A percentile compares a stretch with the other conserved stretches of the same genome.
Conservation (phyloP, 2,113 vertebrate species). For the Prunella fulvescens region DNA sequence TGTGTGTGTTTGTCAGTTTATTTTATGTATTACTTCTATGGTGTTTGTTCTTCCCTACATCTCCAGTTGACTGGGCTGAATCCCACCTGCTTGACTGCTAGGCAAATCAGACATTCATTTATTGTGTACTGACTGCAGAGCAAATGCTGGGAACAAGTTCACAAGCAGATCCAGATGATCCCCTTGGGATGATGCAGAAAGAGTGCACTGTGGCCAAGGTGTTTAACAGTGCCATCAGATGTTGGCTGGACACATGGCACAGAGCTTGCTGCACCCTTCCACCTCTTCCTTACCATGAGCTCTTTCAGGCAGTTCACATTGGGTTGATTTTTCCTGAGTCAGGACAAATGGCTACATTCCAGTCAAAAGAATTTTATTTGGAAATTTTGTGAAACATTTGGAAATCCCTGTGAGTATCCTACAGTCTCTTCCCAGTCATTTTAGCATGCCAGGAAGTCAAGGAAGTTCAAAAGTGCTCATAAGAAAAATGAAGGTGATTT, state of each 20-base stretch:
- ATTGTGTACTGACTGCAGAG: background rate
- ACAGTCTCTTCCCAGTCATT: background rate
- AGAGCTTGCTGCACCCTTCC: background rate
- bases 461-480: background rate
- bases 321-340: background rate
- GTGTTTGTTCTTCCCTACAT: background rate
- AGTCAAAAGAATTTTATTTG: background rate
- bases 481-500: background rate
- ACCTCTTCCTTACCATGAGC: background rate
- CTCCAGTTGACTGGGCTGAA: background rate
- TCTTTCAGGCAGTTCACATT: background rate
- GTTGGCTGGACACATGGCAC: background rate
- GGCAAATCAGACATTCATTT: background rate
- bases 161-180: background rate
- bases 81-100: background rate
- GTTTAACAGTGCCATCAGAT: background rate
- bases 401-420: background rate
- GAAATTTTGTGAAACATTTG: background rate
- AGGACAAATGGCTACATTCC: background rate
- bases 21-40: background rate
- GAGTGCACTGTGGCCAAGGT: background rate
- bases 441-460: background rate
- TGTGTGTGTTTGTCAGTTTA: background rate
- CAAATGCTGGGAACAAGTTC: too few species aligned
- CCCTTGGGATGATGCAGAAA: background rate